These are phyloP conservation scores for Aphodius granarius DNA, from an alignment of 2,888 invertebrate genomes.

Conservation along the genomic window DNA sequence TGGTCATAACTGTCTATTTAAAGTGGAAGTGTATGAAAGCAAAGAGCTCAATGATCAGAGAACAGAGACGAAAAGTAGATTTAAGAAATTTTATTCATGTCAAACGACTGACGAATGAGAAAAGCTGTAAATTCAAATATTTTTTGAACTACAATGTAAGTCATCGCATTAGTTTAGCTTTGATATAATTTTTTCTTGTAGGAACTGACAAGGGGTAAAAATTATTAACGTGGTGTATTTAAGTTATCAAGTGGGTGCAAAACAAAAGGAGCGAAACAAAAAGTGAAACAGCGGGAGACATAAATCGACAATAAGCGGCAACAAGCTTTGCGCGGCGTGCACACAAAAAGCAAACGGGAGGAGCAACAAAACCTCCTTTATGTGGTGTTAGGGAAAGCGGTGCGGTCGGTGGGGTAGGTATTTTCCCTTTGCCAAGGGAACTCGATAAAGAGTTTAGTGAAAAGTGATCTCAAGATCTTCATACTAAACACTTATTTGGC, in stretches of 20 bases:
- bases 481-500: slow-evolving; percentile 56
- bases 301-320: not conserved
- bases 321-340: not conserved
- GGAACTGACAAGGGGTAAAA: not conserved
- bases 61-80: too few relatives aligned
- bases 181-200: not conserved
- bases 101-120: too few relatives aligned
- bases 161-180: not conserved
- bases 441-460: slow-evolving; percentile 46
- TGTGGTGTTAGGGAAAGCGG: not conserved
- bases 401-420: not conserved
- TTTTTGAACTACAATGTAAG: too few relatives aligned
- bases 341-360: not conserved
- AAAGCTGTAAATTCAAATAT: too few relatives aligned
- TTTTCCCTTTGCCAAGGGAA: slow-evolving; percentile 17
- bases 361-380: not conserved
- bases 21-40: too few relatives aligned
- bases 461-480: slow-evolving; percentile 53
- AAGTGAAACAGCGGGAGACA: not conserved
- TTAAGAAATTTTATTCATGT: too few relatives aligned
- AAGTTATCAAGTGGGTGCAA: not conserved
- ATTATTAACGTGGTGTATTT: not conserved
- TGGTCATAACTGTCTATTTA: too few relatives aligned
- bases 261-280: not conserved
- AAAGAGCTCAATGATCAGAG: too few relatives aligned